Conservation (phyloP, 2,797 vertebrate genomes). For the Varecia variegata region DNA sequence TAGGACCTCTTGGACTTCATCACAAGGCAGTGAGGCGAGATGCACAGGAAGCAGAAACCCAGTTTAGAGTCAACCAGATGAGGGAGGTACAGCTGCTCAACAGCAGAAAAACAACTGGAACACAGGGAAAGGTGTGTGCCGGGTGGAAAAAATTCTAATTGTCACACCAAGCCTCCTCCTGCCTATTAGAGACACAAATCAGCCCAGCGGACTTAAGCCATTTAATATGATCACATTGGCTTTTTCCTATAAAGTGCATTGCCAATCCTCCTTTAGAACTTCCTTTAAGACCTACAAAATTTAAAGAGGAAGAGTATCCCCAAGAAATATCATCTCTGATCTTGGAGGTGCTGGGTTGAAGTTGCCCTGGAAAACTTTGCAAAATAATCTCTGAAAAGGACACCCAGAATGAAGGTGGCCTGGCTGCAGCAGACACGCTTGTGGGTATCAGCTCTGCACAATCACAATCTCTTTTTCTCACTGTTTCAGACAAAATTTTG, state of each 20-base stretch:
- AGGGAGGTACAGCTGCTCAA: neutral
- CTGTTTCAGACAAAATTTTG: neutral
- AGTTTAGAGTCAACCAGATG: neutral
- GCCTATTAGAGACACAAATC: neutral
- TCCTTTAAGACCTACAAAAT: neutral
- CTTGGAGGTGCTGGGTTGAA: neutral
- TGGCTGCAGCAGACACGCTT: neutral
- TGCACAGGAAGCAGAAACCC: neutral
- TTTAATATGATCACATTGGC: neutral
- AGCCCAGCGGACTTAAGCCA: neutral
- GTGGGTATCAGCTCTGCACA: neutral
- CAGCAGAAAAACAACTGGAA: neutral
- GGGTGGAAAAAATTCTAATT: neutral
- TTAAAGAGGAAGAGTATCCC: neutral
- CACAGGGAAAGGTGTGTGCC: neutral
- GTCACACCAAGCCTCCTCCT: neutral
- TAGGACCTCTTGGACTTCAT: neutral
- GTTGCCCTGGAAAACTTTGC: neutral
- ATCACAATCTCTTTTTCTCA: neutral
- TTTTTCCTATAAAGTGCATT: neutral
- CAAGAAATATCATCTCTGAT: neutral
- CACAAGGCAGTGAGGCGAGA: neutral
- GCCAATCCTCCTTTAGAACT: neutral
- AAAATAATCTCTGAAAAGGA: neutral
- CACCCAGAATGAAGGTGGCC: neutral